Evolutionary conservation across 2,797 vertebrate species (phyloP).

Genomic region (Protosalanx chinensis): DNA sequence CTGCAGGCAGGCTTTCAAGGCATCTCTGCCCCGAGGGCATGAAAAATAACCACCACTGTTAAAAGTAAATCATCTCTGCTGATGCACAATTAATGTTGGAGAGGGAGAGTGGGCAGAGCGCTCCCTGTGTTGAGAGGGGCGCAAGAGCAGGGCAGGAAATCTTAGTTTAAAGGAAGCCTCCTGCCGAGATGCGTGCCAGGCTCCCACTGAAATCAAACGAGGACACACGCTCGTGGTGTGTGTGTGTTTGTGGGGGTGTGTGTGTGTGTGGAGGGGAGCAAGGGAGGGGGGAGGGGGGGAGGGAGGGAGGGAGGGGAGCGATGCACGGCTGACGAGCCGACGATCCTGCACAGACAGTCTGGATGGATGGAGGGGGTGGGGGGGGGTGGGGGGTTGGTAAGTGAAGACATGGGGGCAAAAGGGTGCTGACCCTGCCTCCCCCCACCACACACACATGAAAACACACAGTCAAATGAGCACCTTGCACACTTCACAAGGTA

Average conservation of each 20-base stretch:
- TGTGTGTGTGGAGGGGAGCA: too few relatives aligned
- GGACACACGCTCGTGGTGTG: slow-evolving; percentile 65
- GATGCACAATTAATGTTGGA: slow-evolving; percentile 95
- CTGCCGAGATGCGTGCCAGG: slow-evolving; percentile 73
- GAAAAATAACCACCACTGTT: slow-evolving; percentile 97
- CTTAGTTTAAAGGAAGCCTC: slow-evolving; percentile 82
- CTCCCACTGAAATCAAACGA: slow-evolving; percentile 65
- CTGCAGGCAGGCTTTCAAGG: slow-evolving; percentile 98
- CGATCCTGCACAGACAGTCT: slow-evolving; percentile 12
- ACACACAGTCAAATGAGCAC: slow-evolving; percentile 10
- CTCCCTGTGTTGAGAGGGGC: slow-evolving; percentile 38
- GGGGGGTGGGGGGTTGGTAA: slow-evolving; percentile 1
- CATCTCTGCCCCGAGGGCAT: slow-evolving; percentile 91
- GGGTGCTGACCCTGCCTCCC: slow-evolving; percentile 18
- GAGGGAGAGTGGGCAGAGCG: slow-evolving; percentile 70
- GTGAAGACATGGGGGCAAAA: slow-evolving; percentile 20
- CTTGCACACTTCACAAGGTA: neutral
- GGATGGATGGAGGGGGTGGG: neutral
- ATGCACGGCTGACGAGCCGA: neutral
- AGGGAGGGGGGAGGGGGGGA: slow-evolving; percentile 41
- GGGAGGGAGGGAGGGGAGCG: slow-evolving; percentile 27
- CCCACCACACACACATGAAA: slow-evolving; percentile 15
- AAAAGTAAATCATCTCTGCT: slow-evolving; percentile 99
- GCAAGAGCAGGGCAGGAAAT: slow-evolving; percentile 68
- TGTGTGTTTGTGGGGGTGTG: neutral